Evolutionary conservation across 2,797 vertebrate genomes (phyloP).

Genomic region (Ataeniobius toweri): DNA sequence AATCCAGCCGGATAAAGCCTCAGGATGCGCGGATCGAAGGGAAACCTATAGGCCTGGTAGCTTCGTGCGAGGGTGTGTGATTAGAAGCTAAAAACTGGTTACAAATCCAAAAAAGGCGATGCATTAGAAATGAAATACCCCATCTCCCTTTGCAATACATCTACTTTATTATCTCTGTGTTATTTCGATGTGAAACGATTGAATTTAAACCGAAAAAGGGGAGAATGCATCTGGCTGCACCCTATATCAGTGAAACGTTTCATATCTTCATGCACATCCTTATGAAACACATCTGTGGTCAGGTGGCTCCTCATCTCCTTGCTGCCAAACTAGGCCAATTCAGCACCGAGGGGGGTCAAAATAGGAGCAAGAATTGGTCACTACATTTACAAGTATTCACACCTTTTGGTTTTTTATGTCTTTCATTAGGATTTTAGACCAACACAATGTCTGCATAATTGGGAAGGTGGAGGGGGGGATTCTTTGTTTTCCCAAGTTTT

Average conservation of each 20-base stretch:
- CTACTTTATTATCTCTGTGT: not conserved
- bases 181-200: not conserved
- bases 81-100: constrained; percentile 45
- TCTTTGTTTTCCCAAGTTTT: not conserved
- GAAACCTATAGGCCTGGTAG: constrained; percentile 59
- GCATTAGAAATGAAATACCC: constrained; percentile 14
- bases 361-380: constrained; percentile 20
- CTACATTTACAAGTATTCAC: not conserved
- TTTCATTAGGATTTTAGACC: not conserved
- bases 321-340: constrained; percentile 47
- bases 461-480: not conserved
- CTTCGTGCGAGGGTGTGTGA: constrained; percentile 54
- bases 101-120: constrained; percentile 26
- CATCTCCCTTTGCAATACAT: constrained; percentile 4
- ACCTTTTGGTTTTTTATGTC: no score
- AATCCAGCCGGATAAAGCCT: constrained; percentile 14
- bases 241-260: constrained; percentile 28
- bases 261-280: constrained; percentile 26
- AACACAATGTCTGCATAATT: not conserved
- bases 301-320: constrained; percentile 30
- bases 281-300: constrained; percentile 42
- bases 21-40: constrained; percentile 28
- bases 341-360: constrained; percentile 21
- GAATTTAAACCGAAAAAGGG: not conserved
- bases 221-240: constrained; percentile 30